Evolutionary conservation across 2,888 invertebrate genomes (phyloP).

Genomic region (Lomographa bimaculata): DNA sequence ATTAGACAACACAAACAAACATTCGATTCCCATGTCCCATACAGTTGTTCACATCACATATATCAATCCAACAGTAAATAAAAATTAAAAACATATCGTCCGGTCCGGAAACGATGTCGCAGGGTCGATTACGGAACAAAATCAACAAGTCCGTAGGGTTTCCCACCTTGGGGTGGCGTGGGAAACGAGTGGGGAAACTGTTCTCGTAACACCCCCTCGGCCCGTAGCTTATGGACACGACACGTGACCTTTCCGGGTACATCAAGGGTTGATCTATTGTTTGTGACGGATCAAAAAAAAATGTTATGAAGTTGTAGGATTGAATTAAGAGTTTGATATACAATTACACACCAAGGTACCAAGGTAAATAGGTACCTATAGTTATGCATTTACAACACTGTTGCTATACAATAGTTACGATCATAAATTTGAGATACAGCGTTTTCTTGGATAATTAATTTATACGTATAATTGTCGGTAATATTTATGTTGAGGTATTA

Average conservation of each 20-base stretch:
- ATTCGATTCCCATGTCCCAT: slow-evolving; percentile 27
- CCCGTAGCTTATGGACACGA: slow-evolving; percentile 51
- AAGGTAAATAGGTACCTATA: no score
- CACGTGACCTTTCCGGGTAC: slow-evolving; percentile 55
- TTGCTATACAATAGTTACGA: no score
- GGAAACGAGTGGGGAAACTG: slow-evolving; percentile 68
- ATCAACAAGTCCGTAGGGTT: slow-evolving; percentile 75
- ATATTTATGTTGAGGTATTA: slow-evolving; percentile 4
- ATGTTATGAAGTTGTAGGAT: no score
- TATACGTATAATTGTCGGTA: slow-evolving; percentile 11
- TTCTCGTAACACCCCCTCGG: slow-evolving; percentile 57
- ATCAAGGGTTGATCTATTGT: slow-evolving; percentile 21
- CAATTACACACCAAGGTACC: no score
- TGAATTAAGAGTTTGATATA: no score
- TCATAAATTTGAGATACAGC: slow-evolving; percentile 20
- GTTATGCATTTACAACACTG: no score
- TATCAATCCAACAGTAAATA: slow-evolving; percentile 42
- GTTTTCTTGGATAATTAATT: no score
- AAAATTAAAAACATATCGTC: slow-evolving; percentile 51
- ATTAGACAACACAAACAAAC: slow-evolving; percentile 22
- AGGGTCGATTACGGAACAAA: slow-evolving; percentile 66
- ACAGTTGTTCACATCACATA: slow-evolving; percentile 20
- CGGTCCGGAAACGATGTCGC: slow-evolving; percentile 64
- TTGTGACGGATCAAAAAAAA: no score
- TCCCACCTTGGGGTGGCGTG: slow-evolving; percentile 69